These are phyloP conservation scores for Xerus rutilus DNA, from an alignment of 2,797 vertebrate genomes.

Conservation along the genomic window DNA sequence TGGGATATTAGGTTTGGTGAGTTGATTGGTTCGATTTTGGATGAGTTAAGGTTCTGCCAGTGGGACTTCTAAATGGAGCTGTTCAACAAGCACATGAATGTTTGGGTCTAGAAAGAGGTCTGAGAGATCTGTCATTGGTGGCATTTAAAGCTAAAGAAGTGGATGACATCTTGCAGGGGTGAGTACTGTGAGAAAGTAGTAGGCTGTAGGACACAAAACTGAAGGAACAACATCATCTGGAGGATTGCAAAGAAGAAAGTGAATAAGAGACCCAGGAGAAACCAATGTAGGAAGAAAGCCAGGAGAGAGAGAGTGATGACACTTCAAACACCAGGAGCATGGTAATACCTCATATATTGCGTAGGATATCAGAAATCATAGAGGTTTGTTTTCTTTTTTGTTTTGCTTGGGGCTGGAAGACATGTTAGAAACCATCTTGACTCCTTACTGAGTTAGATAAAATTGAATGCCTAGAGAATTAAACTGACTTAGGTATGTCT, in stretches of 20 bases:
- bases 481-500: neutral
- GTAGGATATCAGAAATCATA: constrained; percentile 7
- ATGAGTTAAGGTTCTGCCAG: neutral
- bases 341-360: neutral
- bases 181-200: neutral
- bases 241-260: neutral
- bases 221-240: neutral
- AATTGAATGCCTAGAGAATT: constrained; percentile 23
- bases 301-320: neutral
- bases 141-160: constrained; percentile 4
- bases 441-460: constrained; percentile 13
- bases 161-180: neutral
- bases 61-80: constrained; percentile 12
- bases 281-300: neutral
- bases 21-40: constrained; percentile 43
- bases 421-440: neutral
- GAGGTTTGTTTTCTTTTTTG: neutral
- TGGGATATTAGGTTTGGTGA: neutral
- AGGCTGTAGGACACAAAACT: neutral
- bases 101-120: constrained; percentile 36
- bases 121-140: neutral
- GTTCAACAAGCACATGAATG: constrained; percentile 44
- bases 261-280: neutral
- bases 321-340: neutral
- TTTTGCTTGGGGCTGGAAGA: neutral